Base-by-base conservation (phyloP, 2,113 vertebrate species). In the Chaenogobius annularis region DNA sequence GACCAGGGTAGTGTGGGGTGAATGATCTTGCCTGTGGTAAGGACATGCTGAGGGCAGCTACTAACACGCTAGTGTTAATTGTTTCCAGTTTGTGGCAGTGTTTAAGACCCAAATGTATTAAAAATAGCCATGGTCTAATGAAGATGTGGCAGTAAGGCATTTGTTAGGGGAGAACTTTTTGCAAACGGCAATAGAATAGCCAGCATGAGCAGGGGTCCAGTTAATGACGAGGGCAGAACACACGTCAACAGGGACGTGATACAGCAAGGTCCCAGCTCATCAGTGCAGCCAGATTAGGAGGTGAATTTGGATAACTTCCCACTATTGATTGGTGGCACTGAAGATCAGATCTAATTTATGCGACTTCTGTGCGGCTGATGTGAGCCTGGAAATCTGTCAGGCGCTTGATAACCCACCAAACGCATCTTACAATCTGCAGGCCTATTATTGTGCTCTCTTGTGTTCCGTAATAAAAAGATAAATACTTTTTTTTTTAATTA, bases 1-100 rank as follows among this genome's bases (percentile, higher is more conserved):
- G 88, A 88, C 85, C 78, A 19, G 17, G 72, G 73, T 77, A 64
- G 93, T 90, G 87, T 92, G 92, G 93, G 92, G 90, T 91, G 91
- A 91, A 89, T 73, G 44, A 87, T 95, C 92, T 95, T 94, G 94
- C 94, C 94, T 95, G 91, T 89, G 94, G 94, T 95, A 98, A 97
- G 94, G 95, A 95, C 94, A 88, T 72, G 85, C 88, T 91, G 88
- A 93, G 94, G 90, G 90, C 95, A 94, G 90, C 90, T 93, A 88
- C 93, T 93, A 93, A 92, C 92, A 93, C 67, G 68, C 64, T 71
- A 77, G 85, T 94, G 88, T 94, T 96, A 95, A 95, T 94, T 94
- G 87, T 90, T 94, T 95, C 91, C 93, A 90, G 92, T 92, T 78
- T 66, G 88, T 90, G 91, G 87, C 87, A 94, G 91, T 95, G 91